Evolutionary conservation across 2,113 vertebrate genomes (phyloP), one percentile per base, ranked within the genome.

Genomic region (Lamprologus sp.): DNA sequence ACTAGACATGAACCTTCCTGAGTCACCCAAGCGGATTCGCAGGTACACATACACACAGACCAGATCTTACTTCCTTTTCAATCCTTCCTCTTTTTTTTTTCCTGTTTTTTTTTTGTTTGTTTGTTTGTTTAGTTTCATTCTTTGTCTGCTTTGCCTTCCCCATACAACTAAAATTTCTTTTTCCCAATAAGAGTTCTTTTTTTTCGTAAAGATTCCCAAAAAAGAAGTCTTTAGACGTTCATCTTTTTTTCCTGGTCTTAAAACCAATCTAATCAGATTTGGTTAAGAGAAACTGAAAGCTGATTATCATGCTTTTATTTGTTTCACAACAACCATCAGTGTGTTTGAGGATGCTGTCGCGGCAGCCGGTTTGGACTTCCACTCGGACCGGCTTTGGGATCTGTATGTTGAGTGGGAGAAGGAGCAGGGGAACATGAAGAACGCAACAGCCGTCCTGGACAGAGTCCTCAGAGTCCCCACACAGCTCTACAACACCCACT

Each of bases 361-460:
- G 0, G 95, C 96, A 1, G 96, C 97, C 0, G 97, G 97, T 9
- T 91, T 97, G 90, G 97, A 98, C 82, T 98, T 97, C 93, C 97
- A 97, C 58, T 98, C 97, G 0, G 97, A 98, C 87, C 95, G 97
- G 1, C 95, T 98, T 5, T 98, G 97, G 97, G 97, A 97, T 79
- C 92, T 97, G 6, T 98, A 97, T 5, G 90, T 96, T 3, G 96
- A 97, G 40, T 98, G 97, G 97, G 97, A 98, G 92, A 96, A 95
- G 51, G 96, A 97, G 82, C 97, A 97, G 54, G 96, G 96, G 0
- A 95, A 97, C 77, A 92, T 96, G 33, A 95, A 65, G 35, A 96
- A 95, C 0, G 95, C 97, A 23, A 91, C 96, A 1, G 92, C 90
- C 0, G 92, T 98, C 37, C 96, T 97, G 19, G 96, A 97, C 92